Percentiles rank a stretch among this genome's conserved stretches.
Conservation (phyloP, 1,140 invertebrate species). For the Heliconius nattereri region DNA sequence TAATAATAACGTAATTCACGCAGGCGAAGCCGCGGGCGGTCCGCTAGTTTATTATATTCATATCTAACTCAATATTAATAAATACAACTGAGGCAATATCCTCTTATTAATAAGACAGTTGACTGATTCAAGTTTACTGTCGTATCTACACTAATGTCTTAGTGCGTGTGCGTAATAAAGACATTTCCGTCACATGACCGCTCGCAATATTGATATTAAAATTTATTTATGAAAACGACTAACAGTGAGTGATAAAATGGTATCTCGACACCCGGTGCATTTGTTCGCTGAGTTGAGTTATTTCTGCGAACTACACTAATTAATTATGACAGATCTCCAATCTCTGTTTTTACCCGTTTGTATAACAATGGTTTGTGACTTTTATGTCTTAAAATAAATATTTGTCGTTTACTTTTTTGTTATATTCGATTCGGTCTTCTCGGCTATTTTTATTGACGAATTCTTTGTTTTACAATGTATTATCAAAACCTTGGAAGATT, state of each 20-base stretch:
- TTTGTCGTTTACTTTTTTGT: conserved; percentile 58
- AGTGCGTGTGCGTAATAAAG: conserved; percentile 36
- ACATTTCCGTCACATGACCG: conserved; percentile 50
- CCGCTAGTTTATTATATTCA: background rate
- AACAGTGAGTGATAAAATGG: conserved; percentile 61
- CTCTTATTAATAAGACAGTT: conserved; percentile 8
- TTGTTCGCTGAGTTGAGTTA: conserved; percentile 56
- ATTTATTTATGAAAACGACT: conserved; percentile 61
- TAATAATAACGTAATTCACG: too few species aligned
- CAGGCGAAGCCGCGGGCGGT: too few species aligned
- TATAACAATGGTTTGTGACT: conserved; percentile 70
- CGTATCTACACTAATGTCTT: conserved; percentile 29
- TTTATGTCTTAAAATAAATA: conserved; percentile 66
- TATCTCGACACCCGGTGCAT: conserved; percentile 52
- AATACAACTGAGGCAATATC: conserved; percentile 1
- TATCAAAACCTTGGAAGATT: background rate
- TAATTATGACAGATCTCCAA: conserved; percentile 68
- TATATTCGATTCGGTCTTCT: conserved; percentile 38
- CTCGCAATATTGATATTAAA: conserved; percentile 61
- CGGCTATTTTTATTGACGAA: conserved; percentile 62
- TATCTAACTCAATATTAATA: too few species aligned
- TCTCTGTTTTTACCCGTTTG: conserved; percentile 72
- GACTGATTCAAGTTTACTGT: conserved; percentile 23
- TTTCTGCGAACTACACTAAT: conserved; percentile 71
- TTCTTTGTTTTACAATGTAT: conserved; percentile 43